Conservation (phyloP, 2,113 vertebrate species). For the Myrmophylax atrothorax region DNA sequence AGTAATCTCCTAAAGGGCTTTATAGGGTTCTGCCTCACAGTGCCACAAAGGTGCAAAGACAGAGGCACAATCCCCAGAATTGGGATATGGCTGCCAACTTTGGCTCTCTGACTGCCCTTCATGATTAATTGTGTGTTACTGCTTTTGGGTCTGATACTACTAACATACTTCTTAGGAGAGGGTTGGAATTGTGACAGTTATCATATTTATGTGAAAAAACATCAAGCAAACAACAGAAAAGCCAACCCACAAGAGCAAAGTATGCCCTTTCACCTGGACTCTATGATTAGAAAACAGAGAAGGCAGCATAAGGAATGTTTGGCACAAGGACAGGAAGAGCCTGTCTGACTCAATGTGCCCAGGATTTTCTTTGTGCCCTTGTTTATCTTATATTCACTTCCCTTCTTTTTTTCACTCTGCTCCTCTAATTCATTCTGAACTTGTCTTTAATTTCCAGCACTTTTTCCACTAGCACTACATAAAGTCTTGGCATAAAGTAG, state of each 20-base stretch:
- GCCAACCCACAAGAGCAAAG: not conserved
- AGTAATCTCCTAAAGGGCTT: not conserved
- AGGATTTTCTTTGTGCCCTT: not conserved
- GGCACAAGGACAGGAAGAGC: slow-evolving; percentile 47
- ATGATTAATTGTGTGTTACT: not conserved
- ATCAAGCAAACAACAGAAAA: not conserved
- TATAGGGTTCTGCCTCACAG: not conserved
- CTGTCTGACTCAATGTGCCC: not conserved
- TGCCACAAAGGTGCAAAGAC: not conserved
- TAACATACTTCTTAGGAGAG: not conserved
- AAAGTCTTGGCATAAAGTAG: not conserved
- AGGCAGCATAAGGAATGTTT: not conserved
- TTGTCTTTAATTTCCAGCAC: not conserved
- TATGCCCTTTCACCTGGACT: slow-evolving; percentile 15
- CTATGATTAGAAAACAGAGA: not conserved
- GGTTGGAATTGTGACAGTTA: not conserved
- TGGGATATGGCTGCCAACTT: not conserved
- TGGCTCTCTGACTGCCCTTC: not conserved
- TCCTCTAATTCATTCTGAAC: not conserved
- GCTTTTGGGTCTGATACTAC: not conserved
- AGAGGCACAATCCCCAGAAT: not conserved
- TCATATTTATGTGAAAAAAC: not conserved
- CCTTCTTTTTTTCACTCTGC: not conserved
- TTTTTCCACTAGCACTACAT: not conserved
- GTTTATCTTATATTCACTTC: slow-evolving; percentile 53